Conservation (phyloP, 2,888 invertebrate species). For the Mongoloraphidia duomilia region DNA sequence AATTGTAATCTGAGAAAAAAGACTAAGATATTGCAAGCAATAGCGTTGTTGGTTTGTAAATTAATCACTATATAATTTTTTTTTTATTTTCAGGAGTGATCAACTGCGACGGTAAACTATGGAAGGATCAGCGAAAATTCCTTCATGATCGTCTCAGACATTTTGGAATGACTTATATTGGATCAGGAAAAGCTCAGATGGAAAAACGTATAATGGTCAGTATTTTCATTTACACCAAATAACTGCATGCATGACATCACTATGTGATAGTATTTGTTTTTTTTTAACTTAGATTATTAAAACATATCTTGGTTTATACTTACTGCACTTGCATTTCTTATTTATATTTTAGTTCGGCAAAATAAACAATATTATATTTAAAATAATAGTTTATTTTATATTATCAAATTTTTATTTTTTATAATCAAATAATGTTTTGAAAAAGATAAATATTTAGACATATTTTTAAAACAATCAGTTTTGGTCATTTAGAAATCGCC, state of each 20-base stretch:
- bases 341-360: too few species aligned
- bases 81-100: constrained; percentile 54
- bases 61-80: background rate
- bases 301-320: too few species aligned
- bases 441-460: too few species aligned
- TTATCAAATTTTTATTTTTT: constrained; percentile 1
- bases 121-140: constrained; percentile 83
- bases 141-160: constrained; percentile 70
- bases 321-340: too few species aligned
- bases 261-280: constrained; percentile 10
- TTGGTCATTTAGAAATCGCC: background rate
- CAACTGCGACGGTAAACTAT: constrained; percentile 75
- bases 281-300: constrained; percentile 14
- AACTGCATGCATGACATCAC: background rate
- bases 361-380: too few species aligned
- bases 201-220: constrained; percentile 71
- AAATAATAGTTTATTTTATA: background rate
- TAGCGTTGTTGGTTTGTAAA: too few species aligned
- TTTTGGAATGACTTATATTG: constrained; percentile 80
- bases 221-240: constrained; percentile 10
- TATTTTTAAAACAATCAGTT: background rate
- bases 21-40: too few species aligned
- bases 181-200: constrained; percentile 66
- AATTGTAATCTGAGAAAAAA: too few species aligned
- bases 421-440: too few species aligned